These are phyloP conservation scores for Gallinago stenura DNA, from an alignment of 2,797 vertebrate genomes.

Conservation along the genomic window DNA sequence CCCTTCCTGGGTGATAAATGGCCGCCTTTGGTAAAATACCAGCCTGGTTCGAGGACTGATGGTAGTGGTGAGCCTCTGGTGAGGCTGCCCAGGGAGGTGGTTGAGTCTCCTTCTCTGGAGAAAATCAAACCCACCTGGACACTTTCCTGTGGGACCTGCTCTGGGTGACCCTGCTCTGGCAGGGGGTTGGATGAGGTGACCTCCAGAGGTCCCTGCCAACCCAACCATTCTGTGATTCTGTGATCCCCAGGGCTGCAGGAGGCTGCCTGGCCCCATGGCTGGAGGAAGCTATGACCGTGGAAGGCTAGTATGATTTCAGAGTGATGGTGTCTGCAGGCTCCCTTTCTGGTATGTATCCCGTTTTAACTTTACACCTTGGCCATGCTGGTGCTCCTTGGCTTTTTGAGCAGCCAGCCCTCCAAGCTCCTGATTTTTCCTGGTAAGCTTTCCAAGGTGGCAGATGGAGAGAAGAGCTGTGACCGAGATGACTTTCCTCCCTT, in stretches of 20 bases:
- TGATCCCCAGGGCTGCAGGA: not conserved
- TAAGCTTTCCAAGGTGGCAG: not conserved
- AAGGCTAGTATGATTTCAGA: not conserved
- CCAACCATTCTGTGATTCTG: too few relatives aligned
- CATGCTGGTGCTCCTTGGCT: not conserved
- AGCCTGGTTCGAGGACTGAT: not conserved
- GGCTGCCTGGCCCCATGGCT: not conserved
- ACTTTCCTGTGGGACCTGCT: too few relatives aligned
- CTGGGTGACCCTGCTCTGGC: too few relatives aligned
- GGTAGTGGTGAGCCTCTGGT: not conserved
- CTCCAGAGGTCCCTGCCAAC: too few relatives aligned
- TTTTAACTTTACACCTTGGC: not conserved
- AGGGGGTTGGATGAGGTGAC: too few relatives aligned
- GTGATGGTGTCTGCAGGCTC: not conserved
- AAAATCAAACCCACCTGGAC: too few relatives aligned
- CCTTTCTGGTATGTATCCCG: fast-evolving
- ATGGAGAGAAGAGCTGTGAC: not conserved
- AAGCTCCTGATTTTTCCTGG: not conserved
- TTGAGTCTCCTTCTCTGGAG: too few relatives aligned
- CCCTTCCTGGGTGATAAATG: not conserved
- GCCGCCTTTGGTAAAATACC: not conserved
- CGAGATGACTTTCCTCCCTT: not conserved
- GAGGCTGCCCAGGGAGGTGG: too few relatives aligned
- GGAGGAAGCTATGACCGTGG: not conserved
- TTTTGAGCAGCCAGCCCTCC: not conserved